Evolutionary conservation across 2,113 vertebrate species (phyloP).

Genomic region (Morone saxatilis): DNA sequence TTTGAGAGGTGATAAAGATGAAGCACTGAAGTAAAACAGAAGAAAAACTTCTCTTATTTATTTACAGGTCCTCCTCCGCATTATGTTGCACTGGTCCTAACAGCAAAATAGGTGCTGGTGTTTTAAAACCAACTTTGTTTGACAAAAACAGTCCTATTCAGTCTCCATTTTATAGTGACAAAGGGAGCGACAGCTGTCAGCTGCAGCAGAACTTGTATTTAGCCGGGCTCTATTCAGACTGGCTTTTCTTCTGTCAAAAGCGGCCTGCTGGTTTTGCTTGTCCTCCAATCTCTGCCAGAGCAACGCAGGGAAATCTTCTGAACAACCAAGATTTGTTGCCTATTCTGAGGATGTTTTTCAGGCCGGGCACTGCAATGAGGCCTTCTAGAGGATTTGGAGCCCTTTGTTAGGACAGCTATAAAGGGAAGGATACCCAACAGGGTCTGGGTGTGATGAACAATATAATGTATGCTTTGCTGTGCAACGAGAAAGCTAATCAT

Average conservation of each 20-base stretch:
- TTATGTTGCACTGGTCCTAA: conserved; percentile 9
- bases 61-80: background rate
- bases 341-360: conserved; percentile 38
- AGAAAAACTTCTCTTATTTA: background rate
- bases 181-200: conserved; percentile 80
- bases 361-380: conserved; percentile 32
- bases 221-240: conserved; percentile 68
- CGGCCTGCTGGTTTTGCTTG: conserved; percentile 62
- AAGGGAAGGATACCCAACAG: conserved; percentile 55
- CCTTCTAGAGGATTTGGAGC: conserved; percentile 43
- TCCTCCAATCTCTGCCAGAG: conserved; percentile 52
- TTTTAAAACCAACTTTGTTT: conserved; percentile 51
- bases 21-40: conserved; percentile 1
- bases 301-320: conserved; percentile 44
- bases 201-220: conserved; percentile 65
- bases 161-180: conserved; percentile 56
- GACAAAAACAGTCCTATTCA: conserved; percentile 62
- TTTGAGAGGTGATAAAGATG: background rate
- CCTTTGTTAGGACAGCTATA: conserved; percentile 64
- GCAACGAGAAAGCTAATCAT: conserved; percentile 54
- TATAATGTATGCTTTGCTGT: conserved; percentile 40
- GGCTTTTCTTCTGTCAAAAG: conserved; percentile 66
- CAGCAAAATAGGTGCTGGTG: conserved; percentile 8
- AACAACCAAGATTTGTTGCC: conserved; percentile 41
- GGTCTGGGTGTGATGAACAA: conserved; percentile 58